Base-by-base conservation (phyloP, 2,888 invertebrate genomes). In the Leucophenga montana region DNA sequence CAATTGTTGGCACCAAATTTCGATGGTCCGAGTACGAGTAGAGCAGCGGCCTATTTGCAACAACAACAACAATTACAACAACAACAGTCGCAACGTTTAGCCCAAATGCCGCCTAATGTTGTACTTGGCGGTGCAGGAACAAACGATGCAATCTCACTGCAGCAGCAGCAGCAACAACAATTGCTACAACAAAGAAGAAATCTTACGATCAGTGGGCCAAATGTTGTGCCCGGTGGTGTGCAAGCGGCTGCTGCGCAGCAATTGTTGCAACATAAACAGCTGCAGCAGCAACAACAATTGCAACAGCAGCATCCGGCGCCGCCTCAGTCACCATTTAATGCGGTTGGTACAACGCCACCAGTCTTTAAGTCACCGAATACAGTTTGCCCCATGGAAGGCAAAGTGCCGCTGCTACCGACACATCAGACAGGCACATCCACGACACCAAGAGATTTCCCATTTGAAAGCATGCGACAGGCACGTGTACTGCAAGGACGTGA, bases 401-500 rank as follows among this genome's bases (percentile, higher is more conserved):
- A 94, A 89, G 90, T 91, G 71, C 89, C 88, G 54, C 89, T 91
- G 81, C 90, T 92, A 79, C 90, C 90, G 78, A 72, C 84, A 16
- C 91, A 89, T 87, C 92, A 89, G 73, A 70, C 78, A 22, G 90
- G 90, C 50, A 85, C 89, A 87, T 72, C 77, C 5, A 75, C 75
- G 44, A 83, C 74, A 73, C 78, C 75, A 44, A 90, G 91, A 84
- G 92, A 92, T 85, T 96, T 93, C 89, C 96, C 96, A 54, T 96
- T 96, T 88, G 95, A 95, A 84, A 96, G 96, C 88, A 96, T 97
- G 96, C 95, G 95, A 61, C 95, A 95, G 86, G 95, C 95, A 74
- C 93, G 95, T 88, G 95, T 95, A 65, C 94, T 95, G 89, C 95
- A 95, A 85, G 92, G 92, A 83, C 92, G 94, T 83, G 94, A 92